Percentiles rank a stretch among this genome's conserved stretches.
phyloP scores from a whole-genome alignment of 2,113 vertebrate species.

The Chionis minor region DNA sequence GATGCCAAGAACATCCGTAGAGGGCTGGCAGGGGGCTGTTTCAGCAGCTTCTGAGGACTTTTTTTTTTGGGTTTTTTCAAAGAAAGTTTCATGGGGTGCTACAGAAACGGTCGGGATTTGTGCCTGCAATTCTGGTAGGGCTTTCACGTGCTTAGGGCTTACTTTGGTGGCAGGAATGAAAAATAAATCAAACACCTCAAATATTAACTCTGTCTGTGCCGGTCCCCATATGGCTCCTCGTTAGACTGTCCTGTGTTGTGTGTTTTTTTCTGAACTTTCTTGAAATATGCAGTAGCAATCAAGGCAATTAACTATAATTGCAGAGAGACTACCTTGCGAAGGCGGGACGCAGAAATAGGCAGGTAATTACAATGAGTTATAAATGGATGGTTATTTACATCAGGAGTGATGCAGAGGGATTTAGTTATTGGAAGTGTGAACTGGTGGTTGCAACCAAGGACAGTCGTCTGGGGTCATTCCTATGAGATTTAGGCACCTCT shows the following conservation, averaged over 20 bases:
- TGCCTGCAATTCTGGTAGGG: background rate
- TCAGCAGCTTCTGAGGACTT: background rate
- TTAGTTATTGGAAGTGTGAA: background rate
- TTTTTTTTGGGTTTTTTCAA: no score
- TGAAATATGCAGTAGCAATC: constrained; percentile 64
- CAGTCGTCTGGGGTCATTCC: background rate
- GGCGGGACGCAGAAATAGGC: constrained; percentile 61
- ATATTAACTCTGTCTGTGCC: constrained; percentile 5
- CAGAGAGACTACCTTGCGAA: constrained; percentile 61
- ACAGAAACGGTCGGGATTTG: background rate
- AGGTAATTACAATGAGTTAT: constrained; percentile 64
- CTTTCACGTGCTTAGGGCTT: background rate
- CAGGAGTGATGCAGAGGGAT: constrained; percentile 36
- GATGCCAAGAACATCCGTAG: background rate
- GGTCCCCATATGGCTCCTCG: background rate
- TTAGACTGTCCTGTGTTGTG: background rate
- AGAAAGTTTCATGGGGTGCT: background rate
- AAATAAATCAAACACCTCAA: background rate
- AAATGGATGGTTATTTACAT: constrained; percentile 63
- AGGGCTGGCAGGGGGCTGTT: background rate
- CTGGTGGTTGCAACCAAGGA: background rate
- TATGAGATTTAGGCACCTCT: rapidly evolving
- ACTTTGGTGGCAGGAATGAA: background rate
- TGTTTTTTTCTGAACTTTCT: constrained; percentile 10
- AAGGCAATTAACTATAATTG: constrained; percentile 68